A percentile compares a stretch with the other conserved stretches of the same genome.
Conservation (phyloP, 2,797 vertebrate genomes). For the Rhincodon typus region DNA sequence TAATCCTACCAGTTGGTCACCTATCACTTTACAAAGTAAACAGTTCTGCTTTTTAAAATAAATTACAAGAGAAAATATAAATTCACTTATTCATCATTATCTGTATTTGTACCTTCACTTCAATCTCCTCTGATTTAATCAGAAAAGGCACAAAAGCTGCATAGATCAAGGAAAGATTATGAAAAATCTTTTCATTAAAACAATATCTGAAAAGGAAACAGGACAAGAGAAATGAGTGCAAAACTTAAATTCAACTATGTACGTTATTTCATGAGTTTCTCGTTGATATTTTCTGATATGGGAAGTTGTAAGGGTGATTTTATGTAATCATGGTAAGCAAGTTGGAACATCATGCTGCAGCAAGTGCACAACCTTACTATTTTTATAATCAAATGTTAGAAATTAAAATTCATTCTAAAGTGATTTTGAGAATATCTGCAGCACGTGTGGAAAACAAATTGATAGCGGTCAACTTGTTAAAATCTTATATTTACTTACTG, state of each 20-base stretch:
- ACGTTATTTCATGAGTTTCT: background rate
- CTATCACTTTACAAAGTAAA: background rate
- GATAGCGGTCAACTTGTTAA: background rate
- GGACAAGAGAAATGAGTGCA: background rate
- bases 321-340: background rate
- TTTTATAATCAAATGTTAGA: background rate
- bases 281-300: slow-evolving; percentile 13
- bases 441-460: background rate
- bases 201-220: slow-evolving; percentile 50
- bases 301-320: background rate
- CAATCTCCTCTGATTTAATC: slow-evolving; percentile 70
- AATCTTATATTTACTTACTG: slow-evolving; percentile 58
- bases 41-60: background rate
- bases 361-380: background rate
- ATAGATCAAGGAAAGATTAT: slow-evolving; percentile 73
- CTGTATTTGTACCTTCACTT: slow-evolving; percentile 71
- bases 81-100: background rate
- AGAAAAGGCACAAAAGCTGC: slow-evolving; percentile 68
- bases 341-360: background rate
- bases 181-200: slow-evolving; percentile 65
- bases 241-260: slow-evolving; percentile 2
- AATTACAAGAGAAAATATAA: background rate
- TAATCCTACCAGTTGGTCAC: background rate
- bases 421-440: background rate
- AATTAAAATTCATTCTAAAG: background rate